A percentile compares a stretch with the other conserved stretches of the same genome.
Conservation (phyloP, 2,888 invertebrate genomes). For the Malacosoma neustria region DNA sequence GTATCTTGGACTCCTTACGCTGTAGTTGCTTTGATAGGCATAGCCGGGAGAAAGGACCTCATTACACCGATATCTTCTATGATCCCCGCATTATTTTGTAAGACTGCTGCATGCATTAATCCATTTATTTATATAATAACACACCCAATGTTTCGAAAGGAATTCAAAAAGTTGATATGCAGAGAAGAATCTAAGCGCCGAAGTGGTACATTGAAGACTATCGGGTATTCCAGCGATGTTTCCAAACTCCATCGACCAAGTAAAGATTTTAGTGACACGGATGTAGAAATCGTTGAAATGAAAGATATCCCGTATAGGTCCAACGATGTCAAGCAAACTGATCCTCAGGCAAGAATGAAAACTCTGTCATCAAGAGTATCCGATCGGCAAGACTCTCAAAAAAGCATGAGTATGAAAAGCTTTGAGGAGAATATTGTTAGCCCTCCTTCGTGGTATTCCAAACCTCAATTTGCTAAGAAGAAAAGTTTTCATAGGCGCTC, state of each 20-base stretch:
- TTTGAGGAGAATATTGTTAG: conserved; percentile 46
- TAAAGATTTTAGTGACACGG: conserved; percentile 59
- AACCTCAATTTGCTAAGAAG: conserved; percentile 68
- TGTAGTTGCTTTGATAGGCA: conserved; percentile 82
- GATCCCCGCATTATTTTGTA: conserved; percentile 87
- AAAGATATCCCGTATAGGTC: conserved; percentile 55
- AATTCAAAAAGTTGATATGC: conserved; percentile 63
- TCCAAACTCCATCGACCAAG: conserved; percentile 45
- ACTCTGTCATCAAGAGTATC: conserved; percentile 47
- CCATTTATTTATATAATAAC: conserved; percentile 87
- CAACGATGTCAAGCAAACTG: conserved; percentile 19
- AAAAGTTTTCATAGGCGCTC: conserved; percentile 59
- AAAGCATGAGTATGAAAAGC: conserved; percentile 52
- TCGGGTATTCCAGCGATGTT: conserved; percentile 41
- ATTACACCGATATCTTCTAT: conserved; percentile 82
- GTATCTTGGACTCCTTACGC: conserved; percentile 90
- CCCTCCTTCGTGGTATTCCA: conserved; percentile 70
- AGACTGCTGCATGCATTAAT: conserved; percentile 86
- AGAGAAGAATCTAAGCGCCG: conserved; percentile 51
- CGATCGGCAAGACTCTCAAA: conserved; percentile 43
- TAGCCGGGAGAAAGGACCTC: conserved; percentile 76
- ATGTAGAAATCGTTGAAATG: conserved; percentile 72
- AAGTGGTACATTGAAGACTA: conserved; percentile 50
- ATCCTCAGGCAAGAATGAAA: conserved; percentile 24
- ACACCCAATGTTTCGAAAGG: conserved; percentile 83